These are phyloP conservation scores for Halcyon leucocephala DNA, from an alignment of 2,797 vertebrate species.

Conservation along the genomic window DNA sequence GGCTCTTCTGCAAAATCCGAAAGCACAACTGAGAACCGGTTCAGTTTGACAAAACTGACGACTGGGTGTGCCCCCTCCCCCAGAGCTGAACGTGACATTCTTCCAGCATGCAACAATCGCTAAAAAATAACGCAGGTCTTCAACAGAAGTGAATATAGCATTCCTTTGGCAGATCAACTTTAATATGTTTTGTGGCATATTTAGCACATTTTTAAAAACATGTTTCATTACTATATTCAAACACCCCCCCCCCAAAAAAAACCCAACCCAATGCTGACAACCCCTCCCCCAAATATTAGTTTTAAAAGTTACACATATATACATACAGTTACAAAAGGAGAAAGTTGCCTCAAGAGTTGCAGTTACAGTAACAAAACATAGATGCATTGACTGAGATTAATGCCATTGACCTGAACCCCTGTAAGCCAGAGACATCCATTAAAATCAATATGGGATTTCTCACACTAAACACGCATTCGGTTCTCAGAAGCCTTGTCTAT, in stretches of 20 bases:
- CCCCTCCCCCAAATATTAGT: neutral
- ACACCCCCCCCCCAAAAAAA: neutral
- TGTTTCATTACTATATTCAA: neutral
- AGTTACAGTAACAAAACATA: slow-evolving; percentile 23
- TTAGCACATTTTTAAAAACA: neutral
- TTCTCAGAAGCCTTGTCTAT: neutral
- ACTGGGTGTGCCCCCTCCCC: accelerated
- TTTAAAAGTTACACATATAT: slow-evolving; percentile 11
- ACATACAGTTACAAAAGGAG: slow-evolving; percentile 31
- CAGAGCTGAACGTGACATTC: neutral
- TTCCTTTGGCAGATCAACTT: neutral
- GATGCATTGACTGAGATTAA: neutral
- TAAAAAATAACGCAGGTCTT: neutral
- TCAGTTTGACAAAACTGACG: neutral
- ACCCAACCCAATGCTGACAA: neutral
- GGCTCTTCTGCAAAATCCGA: neutral
- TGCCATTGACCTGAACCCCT: neutral
- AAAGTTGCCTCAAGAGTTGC: neutral
- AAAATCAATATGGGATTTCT: neutral
- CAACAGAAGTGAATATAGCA: neutral
- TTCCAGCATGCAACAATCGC: neutral
- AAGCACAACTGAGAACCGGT: neutral
- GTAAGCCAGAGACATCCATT: neutral
- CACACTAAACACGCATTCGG: neutral
- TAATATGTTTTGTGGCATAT: neutral